These are phyloP conservation scores for Trematomus loennbergii DNA, from an alignment of 2,113 vertebrate species.

Conservation along the genomic window DNA sequence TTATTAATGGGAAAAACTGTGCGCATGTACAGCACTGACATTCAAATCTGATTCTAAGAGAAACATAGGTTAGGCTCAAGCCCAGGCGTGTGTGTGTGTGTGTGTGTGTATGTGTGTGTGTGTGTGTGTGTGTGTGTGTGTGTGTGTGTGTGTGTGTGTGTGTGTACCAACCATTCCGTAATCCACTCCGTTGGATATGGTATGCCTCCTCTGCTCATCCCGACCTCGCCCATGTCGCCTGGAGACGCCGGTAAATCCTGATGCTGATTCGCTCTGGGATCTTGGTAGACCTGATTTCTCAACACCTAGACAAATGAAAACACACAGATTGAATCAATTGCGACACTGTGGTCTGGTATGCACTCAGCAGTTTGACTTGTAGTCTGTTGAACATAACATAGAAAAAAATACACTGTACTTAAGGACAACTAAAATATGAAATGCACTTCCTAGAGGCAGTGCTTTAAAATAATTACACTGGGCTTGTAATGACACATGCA, in stretches of 20 bases:
- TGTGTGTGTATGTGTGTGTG: background rate
- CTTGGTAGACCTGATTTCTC: slow-evolving; percentile 79
- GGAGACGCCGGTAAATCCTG: slow-evolving; percentile 70
- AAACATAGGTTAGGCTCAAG: background rate
- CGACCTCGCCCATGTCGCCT: slow-evolving; percentile 83
- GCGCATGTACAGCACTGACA: background rate
- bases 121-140: slow-evolving; percentile 18
- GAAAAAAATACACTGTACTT: background rate
- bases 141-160: background rate
- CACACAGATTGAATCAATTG: background rate
- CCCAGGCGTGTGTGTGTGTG: background rate
- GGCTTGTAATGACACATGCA: background rate
- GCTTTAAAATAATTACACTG: background rate
- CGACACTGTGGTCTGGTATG: slow-evolving; percentile 3
- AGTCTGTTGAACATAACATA: background rate
- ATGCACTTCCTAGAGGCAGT: too few relatives aligned
- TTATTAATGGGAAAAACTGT: background rate
- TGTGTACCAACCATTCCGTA: slow-evolving; percentile 91
- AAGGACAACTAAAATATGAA: background rate
- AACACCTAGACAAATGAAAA: slow-evolving; percentile 65
- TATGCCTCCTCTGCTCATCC: slow-evolving; percentile 92
- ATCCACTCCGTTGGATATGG: slow-evolving; percentile 92
- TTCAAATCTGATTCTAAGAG: background rate
- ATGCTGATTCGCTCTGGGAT: slow-evolving; percentile 82
- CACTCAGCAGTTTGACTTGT: background rate